Conservation (phyloP, 2,113 vertebrate genomes). For the Calyptomena viridis region DNA sequence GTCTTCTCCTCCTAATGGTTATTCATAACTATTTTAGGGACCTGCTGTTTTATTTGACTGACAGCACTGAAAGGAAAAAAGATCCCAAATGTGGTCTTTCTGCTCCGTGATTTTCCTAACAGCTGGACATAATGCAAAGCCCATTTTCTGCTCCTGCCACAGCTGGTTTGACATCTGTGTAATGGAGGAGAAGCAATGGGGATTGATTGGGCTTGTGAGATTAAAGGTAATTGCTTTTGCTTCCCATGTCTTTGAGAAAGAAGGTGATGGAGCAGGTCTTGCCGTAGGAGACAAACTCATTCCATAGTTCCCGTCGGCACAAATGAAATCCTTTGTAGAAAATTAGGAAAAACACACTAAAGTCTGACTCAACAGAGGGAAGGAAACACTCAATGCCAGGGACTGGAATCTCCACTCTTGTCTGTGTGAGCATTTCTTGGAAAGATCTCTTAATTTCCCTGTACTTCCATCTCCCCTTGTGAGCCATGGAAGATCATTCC, state of each 20-base stretch:
- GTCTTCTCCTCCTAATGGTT: slow-evolving; percentile 29
- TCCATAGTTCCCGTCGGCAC: rapidly evolving
- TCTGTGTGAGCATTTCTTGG: neutral
- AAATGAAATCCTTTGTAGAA: neutral
- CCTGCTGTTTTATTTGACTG: slow-evolving; percentile 41
- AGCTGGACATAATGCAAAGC: slow-evolving; percentile 29
- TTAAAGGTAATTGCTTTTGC: neutral
- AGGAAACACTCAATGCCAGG: neutral
- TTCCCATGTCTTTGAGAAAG: neutral
- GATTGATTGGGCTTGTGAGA: neutral
- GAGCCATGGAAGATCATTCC: neutral
- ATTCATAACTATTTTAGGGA: slow-evolving; percentile 47
- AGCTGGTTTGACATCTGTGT: slow-evolving; percentile 27
- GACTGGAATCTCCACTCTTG: neutral
- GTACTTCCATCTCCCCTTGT: neutral
- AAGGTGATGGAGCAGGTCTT: neutral
- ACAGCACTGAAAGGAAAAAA: slow-evolving; percentile 13
- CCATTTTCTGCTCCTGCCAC: slow-evolving; percentile 28
- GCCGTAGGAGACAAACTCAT: neutral
- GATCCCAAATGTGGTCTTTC: neutral
- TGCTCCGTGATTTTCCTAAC: neutral
- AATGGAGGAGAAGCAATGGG: neutral
- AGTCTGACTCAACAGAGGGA: neutral
- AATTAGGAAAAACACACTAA: neutral
- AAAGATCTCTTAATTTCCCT: neutral